A percentile compares a stretch with the other conserved stretches of the same genome.
Evolutionary conservation across 2,113 vertebrate species (phyloP).

Genomic region (Tyto alba): DNA sequence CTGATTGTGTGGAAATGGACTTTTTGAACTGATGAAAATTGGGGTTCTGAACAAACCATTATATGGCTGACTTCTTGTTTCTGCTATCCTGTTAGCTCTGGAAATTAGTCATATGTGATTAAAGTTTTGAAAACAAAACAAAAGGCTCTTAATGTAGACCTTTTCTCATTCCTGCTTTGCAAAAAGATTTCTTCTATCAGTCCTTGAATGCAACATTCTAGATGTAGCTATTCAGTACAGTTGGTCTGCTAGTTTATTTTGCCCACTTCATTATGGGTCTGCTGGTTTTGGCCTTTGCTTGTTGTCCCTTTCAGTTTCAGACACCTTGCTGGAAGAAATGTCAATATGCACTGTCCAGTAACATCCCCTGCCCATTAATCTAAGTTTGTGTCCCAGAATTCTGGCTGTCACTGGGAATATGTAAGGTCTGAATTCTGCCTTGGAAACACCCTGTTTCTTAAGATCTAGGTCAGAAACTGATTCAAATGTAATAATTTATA

Average conservation of each 20-base stretch:
- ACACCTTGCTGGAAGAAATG: background rate
- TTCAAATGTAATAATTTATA: slow-evolving; percentile 60
- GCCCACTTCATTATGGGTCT: background rate
- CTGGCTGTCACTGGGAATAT: background rate
- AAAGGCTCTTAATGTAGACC: background rate
- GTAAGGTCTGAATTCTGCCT: slow-evolving; percentile 1
- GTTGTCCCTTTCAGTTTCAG: background rate
- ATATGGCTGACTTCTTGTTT: background rate
- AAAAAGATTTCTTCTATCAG: background rate
- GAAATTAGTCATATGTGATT: background rate
- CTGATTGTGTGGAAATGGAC: background rate
- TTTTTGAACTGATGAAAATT: background rate
- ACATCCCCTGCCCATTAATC: background rate
- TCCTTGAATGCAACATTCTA: background rate
- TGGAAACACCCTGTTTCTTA: background rate
- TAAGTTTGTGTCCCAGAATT: background rate
- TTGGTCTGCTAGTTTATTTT: background rate
- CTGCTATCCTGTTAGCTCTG: background rate
- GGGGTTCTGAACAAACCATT: background rate
- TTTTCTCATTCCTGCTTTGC: background rate
- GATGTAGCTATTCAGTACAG: background rate
- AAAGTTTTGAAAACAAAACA: background rate
- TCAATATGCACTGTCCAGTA: background rate
- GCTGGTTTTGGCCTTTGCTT: background rate
- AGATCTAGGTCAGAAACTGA: slow-evolving; percentile 58